Evolutionary conservation across 2,113 vertebrate species (phyloP), one percentile per base, ranked within the genome.

Genomic region (Candoia aspera): DNA sequence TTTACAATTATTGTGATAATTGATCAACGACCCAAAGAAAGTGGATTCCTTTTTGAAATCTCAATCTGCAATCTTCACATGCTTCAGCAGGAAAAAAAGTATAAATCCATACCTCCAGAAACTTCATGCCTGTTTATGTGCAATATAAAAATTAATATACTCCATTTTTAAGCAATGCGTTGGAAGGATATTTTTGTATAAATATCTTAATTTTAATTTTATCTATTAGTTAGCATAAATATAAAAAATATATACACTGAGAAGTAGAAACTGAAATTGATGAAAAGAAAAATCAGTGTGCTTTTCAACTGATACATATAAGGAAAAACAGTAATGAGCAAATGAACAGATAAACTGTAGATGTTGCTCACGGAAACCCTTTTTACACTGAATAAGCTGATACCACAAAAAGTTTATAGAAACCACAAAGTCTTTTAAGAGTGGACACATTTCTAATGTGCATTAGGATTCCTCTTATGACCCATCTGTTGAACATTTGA

Each of bases 181-280:
- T 37, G 87, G 19, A 37, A 49, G 0, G 84, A 23, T 2, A 2
- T 73, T 93, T 90, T 94, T 94, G n/a, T 79, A 15, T 59, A 95
- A 96, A 88, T 90, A 94, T 42, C 3, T 42, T 42, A 4, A 94
- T 92, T 94, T 96, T 95, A 37, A 94, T 93, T 95, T 93, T 94
- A 91, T n/a, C 58, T 64, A 57, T 95, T 84, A 9, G 79, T 85
- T 93, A 86, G 62, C 88, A 93, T 23, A 94, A 95, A 93, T 90
- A 89, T 24, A 95, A 89, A 95, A 95, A 89, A 84, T 88, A n/a
- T n/a, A 93, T 90, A 88, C 58, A 92, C 29, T 55, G 92, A 90
- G 93, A 87, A 93, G 86, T 93, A 95, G 37, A 12, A 79, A 83
- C 29, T 46, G 33, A 9, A 58, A 87, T 58, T n/a, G 17, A 13